These are phyloP conservation scores for Orthonevra nobilis DNA, from an alignment of 2,888 invertebrate genomes.

Conservation along the genomic window DNA sequence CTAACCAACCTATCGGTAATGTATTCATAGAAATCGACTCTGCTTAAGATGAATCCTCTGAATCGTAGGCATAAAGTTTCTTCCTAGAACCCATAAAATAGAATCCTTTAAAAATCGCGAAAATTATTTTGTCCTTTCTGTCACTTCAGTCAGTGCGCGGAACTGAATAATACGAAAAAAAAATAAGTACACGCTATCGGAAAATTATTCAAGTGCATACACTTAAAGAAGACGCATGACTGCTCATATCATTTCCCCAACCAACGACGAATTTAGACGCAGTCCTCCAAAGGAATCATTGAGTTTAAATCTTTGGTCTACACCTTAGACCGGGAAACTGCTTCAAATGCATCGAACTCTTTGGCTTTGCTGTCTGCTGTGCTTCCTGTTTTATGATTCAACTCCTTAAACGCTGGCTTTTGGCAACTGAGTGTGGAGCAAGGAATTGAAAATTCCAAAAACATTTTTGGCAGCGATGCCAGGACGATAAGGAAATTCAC, in stretches of 20 bases:
- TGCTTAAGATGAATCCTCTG: too few relatives aligned
- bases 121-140: too few relatives aligned
- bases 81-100: too few relatives aligned
- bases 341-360: conserved; percentile 48
- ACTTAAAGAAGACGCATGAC: conserved; percentile 46
- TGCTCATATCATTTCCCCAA: conserved; percentile 14
- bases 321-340: conserved; percentile 27
- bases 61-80: too few relatives aligned
- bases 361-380: conserved; percentile 12
- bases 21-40: too few relatives aligned
- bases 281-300: not conserved
- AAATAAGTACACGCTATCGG: conserved; percentile 29
- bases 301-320: conserved; percentile 24
- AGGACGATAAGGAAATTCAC: conserved; percentile 22
- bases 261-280: not conserved
- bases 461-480: conserved; percentile 39
- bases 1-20: too few relatives aligned
- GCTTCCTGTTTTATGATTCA: conserved; percentile 29
- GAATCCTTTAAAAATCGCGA: too few relatives aligned
- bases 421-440: conserved; percentile 36
- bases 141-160: too few relatives aligned
- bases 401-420: conserved; percentile 44
- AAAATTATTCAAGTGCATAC: conserved; percentile 59
- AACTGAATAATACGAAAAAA: too few relatives aligned
- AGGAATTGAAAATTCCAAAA: too few relatives aligned